These are phyloP conservation scores for Pterocles orientalis DNA, from an alignment of 2,113 vertebrate species.

Conservation along the genomic window DNA sequence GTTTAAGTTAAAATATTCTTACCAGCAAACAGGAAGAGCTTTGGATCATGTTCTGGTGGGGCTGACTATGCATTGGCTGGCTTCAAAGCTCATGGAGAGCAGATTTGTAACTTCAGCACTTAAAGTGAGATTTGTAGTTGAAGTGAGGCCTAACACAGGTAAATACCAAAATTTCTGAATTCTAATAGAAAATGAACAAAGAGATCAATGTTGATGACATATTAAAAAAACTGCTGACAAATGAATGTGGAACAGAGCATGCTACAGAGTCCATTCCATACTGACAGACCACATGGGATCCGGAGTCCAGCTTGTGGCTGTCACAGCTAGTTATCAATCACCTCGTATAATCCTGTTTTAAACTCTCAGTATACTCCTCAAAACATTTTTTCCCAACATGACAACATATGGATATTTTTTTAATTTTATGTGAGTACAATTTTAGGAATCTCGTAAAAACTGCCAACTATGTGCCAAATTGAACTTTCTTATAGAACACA, in stretches of 20 bases:
- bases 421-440: neutral
- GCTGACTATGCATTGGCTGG: neutral
- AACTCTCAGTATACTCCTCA: neutral
- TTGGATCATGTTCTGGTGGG: neutral
- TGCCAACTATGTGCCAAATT: constrained; percentile 39
- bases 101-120: neutral
- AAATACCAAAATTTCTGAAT: neutral
- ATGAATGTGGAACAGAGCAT: neutral
- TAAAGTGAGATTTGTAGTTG: neutral
- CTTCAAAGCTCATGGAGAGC: neutral
- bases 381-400: neutral
- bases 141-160: neutral
- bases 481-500: constrained; percentile 11
- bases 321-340: neutral
- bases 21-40: neutral
- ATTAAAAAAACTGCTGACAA: neutral
- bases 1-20: neutral
- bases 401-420: neutral
- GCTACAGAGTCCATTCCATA: neutral
- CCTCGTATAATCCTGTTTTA: neutral
- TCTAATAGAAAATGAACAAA: neutral
- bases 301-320: neutral
- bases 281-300: neutral
- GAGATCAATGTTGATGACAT: neutral
- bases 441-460: constrained; percentile 3